A percentile compares a stretch with the other conserved stretches of the same genome.
phyloP scores from a whole-genome alignment of 1,140 invertebrate genomes.

The Bombus huntii region DNA sequence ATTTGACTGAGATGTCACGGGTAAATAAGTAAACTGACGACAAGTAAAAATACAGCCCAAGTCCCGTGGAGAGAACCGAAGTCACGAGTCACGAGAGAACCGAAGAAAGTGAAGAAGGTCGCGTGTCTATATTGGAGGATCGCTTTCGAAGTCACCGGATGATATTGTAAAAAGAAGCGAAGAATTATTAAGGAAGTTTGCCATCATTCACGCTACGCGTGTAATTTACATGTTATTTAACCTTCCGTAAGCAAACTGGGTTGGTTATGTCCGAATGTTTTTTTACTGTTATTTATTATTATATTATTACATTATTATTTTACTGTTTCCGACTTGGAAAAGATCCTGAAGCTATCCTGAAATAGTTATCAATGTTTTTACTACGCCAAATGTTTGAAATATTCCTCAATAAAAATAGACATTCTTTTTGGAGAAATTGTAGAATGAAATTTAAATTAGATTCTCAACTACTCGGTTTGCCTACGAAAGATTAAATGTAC shows the following conservation, averaged over 20 bases:
- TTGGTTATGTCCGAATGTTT: neutral
- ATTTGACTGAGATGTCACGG: conserved; percentile 5
- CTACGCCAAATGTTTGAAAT: too few relatives aligned
- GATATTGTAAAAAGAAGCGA: conserved; percentile 35
- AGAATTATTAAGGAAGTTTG: neutral
- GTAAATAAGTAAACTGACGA: neutral
- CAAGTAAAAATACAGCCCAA: neutral
- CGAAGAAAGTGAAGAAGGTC: conserved; percentile 12
- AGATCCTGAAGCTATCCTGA: too few relatives aligned
- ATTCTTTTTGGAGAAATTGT: too few relatives aligned
- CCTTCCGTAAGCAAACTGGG: neutral
- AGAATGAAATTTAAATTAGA: too few relatives aligned
- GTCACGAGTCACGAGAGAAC: neutral
- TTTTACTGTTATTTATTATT: too few relatives aligned
- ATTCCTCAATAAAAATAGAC: too few relatives aligned
- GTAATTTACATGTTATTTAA: neutral
- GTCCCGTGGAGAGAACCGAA: neutral
- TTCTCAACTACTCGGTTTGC: too few relatives aligned
- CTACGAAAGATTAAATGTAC: neutral
- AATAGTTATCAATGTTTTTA: neutral
- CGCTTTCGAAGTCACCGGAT: conserved; percentile 3
- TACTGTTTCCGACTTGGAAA: neutral
- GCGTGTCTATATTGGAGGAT: conserved; percentile 41
- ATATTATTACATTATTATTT: neutral
- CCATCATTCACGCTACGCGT: neutral